phyloP scores from a whole-genome alignment of 1,140 invertebrate species.

The Pantala flavescens region DNA sequence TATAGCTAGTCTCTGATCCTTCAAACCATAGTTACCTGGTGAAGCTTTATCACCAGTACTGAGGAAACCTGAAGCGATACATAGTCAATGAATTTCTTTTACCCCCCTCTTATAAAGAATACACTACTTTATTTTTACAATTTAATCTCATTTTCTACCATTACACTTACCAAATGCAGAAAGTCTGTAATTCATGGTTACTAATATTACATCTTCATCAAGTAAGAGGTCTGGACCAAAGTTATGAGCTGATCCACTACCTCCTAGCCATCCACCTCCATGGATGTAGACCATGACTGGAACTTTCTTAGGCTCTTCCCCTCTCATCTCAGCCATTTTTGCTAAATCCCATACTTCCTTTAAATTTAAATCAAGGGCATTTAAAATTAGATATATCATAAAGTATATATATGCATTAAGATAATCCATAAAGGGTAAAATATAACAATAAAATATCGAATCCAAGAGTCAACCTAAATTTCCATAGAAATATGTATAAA shows the following conservation, averaged over 20 bases:
- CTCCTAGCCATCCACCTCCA: conserved; percentile 22
- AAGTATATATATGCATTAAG: too few species aligned
- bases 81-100: too few species aligned
- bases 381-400: too few species aligned
- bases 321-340: background rate
- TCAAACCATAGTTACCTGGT: conserved; percentile 46
- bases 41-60: conserved; percentile 37
- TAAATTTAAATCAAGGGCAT: too few species aligned
- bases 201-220: conserved; percentile 29
- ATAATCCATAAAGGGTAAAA: too few species aligned
- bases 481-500: too few species aligned
- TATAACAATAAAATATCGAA: too few species aligned
- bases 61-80: conserved; percentile 36
- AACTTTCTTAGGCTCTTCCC: background rate
- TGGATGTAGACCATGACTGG: conserved; percentile 25
- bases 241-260: background rate
- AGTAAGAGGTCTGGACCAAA: conserved; percentile 16
- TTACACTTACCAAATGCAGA: conserved; percentile 19
- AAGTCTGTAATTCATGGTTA: conserved; percentile 33
- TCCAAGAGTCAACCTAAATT: too few species aligned
- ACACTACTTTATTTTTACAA: too few species aligned
- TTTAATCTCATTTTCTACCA: too few species aligned
- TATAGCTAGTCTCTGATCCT: conserved; percentile 42
- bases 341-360: background rate
- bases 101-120: too few species aligned